Percentiles rank a stretch among this genome's conserved stretches.
Evolutionary conservation across 2,797 vertebrate species (phyloP).

Genomic region (Lepilemur septentrionalis): DNA sequence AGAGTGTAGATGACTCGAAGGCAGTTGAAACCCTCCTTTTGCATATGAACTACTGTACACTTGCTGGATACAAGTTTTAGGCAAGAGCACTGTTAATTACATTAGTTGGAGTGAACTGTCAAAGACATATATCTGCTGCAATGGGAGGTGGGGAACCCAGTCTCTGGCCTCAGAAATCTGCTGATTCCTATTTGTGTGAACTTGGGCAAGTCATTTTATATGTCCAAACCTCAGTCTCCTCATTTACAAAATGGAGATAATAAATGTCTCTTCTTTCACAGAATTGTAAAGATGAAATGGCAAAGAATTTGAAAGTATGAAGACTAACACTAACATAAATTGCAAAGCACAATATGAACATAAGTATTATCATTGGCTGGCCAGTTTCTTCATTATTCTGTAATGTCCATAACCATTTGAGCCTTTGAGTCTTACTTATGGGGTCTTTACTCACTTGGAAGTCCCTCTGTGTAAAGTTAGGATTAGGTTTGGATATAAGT

Average conservation of each 20-base stretch:
- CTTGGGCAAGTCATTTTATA: not conserved
- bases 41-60: not conserved
- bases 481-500: not conserved
- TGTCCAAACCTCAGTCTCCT: not conserved
- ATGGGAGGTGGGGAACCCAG: not conserved
- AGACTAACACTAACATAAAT: not conserved
- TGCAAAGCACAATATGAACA: not conserved
- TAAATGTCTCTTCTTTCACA: not conserved
- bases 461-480: not conserved
- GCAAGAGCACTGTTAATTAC: not conserved
- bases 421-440: not conserved
- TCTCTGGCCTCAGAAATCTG: not conserved
- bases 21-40: not conserved
- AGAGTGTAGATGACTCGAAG: not conserved
- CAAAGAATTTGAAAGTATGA: constrained; percentile 11
- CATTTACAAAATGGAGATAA: not conserved
- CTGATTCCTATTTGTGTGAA: not conserved
- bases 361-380: not conserved
- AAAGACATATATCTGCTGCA: not conserved
- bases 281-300: not conserved
- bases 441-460: not conserved
- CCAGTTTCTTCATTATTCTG: not conserved
- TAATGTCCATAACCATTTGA: not conserved
- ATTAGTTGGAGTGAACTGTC: not conserved
- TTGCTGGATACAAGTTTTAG: not conserved